A percentile compares a stretch with the other conserved stretches of the same genome.
These are phyloP conservation scores for Limnephilus rhombicus DNA, from an alignment of 2,888 invertebrate genomes.

Conservation along the genomic window DNA sequence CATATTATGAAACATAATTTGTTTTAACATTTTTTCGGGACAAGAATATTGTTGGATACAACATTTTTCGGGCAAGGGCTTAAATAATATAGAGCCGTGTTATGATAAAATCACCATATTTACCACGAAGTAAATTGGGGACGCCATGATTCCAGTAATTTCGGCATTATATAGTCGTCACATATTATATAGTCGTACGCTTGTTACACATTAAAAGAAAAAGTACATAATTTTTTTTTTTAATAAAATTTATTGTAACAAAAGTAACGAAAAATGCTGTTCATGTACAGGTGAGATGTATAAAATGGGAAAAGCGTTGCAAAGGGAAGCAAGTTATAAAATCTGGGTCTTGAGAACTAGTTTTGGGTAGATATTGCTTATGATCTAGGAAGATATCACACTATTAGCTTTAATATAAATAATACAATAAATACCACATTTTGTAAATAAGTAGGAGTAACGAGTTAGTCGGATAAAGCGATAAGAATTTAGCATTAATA, in stretches of 20 bases:
- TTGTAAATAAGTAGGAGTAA: not conserved
- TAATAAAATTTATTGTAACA: conserved; percentile 44
- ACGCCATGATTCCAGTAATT: not conserved
- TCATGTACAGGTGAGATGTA: not conserved
- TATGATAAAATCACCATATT: too few relatives aligned
- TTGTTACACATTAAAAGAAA: not conserved
- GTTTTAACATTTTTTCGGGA: too few relatives aligned
- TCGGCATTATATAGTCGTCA: too few relatives aligned
- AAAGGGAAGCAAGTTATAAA: not conserved
- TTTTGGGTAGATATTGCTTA: not conserved
- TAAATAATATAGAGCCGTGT: too few relatives aligned
- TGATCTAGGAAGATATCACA: conserved; percentile 49
- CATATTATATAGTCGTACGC: too few relatives aligned
- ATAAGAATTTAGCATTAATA: not conserved
- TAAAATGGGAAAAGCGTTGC: not conserved
- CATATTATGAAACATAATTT: too few relatives aligned
- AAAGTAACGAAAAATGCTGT: conserved; percentile 41
- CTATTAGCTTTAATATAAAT: conserved; percentile 30
- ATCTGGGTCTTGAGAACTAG: not conserved
- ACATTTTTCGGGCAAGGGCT: too few relatives aligned
- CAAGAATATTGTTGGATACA: too few relatives aligned
- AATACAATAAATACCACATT: conserved; percentile 6
- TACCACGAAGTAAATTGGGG: too few relatives aligned
- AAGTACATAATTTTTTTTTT: not conserved
- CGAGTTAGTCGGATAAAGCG: not conserved